phyloP scores from a whole-genome alignment of 2,113 vertebrate species.

The Neotoma lepida region DNA sequence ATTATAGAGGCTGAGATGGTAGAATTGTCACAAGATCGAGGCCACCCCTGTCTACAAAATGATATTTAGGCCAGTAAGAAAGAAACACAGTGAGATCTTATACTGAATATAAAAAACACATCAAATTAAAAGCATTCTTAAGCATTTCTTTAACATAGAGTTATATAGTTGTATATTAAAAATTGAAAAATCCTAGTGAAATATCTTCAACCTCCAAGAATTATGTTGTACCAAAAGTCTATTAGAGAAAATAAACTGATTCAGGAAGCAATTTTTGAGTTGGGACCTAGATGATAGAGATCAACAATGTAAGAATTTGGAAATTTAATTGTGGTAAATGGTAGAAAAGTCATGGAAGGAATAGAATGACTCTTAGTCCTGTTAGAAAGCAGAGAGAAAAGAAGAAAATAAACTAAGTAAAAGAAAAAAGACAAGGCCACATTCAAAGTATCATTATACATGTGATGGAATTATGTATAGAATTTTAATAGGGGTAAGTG shows the following conservation, averaged over 20 bases:
- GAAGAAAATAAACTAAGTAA: not conserved
- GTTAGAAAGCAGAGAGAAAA: not conserved
- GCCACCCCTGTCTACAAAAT: not conserved
- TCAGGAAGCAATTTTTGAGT: not conserved
- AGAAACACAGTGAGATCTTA: not conserved
- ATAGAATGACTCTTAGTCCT: not conserved
- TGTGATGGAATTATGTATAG: not conserved
- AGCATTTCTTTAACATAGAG: not conserved
- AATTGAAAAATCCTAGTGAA: not conserved
- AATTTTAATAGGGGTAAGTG: not conserved
- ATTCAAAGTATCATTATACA: not conserved
- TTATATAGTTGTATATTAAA: not conserved
- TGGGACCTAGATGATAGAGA: not conserved
- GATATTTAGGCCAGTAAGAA: not conserved
- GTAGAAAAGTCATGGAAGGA: not conserved
- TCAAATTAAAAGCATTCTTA: not conserved
- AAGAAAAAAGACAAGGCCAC: not conserved
- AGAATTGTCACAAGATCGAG: not conserved
- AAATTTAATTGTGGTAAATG: not conserved
- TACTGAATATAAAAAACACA: not conserved
- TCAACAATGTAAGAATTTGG: not conserved
- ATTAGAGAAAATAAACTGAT: not conserved
- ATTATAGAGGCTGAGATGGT: too few relatives aligned
- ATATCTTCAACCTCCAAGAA: not conserved
- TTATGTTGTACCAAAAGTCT: not conserved